Evolutionary conservation across 2,797 vertebrate genomes (phyloP).

Genomic region (Poecilia picta): DNA sequence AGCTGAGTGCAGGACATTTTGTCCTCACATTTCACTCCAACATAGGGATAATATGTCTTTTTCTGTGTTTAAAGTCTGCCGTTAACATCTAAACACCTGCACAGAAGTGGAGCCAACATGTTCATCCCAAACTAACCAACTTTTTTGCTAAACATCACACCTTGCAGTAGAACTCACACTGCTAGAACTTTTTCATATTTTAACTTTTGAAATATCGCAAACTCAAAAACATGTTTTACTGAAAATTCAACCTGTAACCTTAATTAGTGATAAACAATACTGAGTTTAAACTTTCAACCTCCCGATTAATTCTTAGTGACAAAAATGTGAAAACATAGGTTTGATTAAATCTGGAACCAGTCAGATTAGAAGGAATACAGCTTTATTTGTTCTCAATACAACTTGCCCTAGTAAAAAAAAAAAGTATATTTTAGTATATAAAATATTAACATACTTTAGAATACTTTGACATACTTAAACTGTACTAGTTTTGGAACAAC

Average conservation of each 20-base stretch:
- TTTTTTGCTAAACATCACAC: not conserved
- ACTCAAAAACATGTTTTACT: not conserved
- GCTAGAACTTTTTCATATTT: not conserved
- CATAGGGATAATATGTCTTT: not conserved
- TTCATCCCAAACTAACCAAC: not conserved
- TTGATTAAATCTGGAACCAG: too few relatives aligned
- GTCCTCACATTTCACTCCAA: constrained; percentile 43
- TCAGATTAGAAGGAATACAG: too few relatives aligned
- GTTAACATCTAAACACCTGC: not conserved
- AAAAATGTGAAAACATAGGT: too few relatives aligned
- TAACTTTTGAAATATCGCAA: not conserved
- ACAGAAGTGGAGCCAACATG: not conserved
- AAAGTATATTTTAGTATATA: too few relatives aligned
- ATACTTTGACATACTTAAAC: too few relatives aligned
- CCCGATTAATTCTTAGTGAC: too few relatives aligned
- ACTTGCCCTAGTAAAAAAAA: too few relatives aligned
- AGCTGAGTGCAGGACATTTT: constrained; percentile 46
- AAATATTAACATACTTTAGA: too few relatives aligned
- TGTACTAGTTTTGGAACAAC: too few relatives aligned
- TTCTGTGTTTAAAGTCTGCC: not conserved
- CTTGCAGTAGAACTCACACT: not conserved
- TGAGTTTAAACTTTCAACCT: too few relatives aligned
- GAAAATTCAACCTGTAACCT: not conserved
- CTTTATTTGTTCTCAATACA: too few relatives aligned
- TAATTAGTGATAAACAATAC: too few relatives aligned